Evolutionary conservation across 2,797 vertebrate species (phyloP).

Genomic region (Sebastes aleutianus): DNA sequence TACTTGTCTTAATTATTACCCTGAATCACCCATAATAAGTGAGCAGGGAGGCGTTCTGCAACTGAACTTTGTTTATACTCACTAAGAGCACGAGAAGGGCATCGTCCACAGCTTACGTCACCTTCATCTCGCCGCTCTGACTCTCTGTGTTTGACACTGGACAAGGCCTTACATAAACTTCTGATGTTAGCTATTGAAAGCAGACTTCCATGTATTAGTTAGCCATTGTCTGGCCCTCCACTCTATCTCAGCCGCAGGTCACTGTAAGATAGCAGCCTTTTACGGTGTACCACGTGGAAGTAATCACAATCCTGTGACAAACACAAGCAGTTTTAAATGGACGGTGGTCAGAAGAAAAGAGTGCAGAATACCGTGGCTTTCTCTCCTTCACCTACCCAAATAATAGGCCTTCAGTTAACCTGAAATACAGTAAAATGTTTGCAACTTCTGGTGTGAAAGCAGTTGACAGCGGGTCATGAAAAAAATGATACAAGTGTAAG

Average conservation of each 20-base stretch:
- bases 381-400: background rate
- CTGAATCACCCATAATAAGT: background rate
- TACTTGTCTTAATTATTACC: background rate
- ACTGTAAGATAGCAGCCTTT: slow-evolving; percentile 2
- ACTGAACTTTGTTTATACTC: background rate
- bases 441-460: background rate
- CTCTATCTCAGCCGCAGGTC: background rate
- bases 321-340: background rate
- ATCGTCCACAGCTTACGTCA: background rate
- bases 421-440: background rate
- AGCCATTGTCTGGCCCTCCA: slow-evolving; percentile 35
- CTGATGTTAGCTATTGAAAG: slow-evolving; percentile 15
- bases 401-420: background rate
- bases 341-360: background rate
- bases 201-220: slow-evolving; percentile 32
- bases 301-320: slow-evolving; percentile 1
- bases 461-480: background rate
- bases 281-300: background rate
- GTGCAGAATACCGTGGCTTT: background rate
- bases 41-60: background rate
- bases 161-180: slow-evolving; percentile 12
- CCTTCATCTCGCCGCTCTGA: background rate
- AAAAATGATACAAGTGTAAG: background rate
- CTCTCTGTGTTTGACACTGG: background rate
- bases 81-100: background rate